phyloP scores from a whole-genome alignment of 1,140 invertebrate species.

The Drosophila kanapiae region DNA sequence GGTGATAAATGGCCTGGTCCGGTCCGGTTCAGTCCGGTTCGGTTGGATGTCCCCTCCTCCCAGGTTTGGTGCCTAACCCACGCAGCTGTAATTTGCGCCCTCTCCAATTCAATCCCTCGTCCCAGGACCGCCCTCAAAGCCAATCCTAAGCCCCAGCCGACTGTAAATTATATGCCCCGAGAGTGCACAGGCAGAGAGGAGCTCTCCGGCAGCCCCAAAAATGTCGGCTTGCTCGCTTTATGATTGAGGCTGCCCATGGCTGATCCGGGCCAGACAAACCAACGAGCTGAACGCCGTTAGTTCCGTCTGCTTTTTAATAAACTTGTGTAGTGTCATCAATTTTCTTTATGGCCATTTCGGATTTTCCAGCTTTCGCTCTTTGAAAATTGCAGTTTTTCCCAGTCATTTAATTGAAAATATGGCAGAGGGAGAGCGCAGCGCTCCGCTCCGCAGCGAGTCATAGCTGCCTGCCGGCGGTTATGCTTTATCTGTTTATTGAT shows the following conservation, averaged over 20 bases:
- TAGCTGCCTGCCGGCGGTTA: conserved; percentile 23
- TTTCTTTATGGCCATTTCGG: conserved; percentile 76
- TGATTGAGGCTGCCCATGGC: conserved; percentile 58
- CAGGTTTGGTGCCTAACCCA: not conserved
- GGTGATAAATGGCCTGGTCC: conserved; percentile 76
- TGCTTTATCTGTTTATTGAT: conserved; percentile 49
- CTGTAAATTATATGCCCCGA: conserved; percentile 73
- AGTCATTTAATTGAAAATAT: conserved; percentile 74
- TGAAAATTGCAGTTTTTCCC: conserved; percentile 64
- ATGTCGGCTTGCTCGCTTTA: conserved; percentile 62
- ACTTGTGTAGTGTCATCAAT: conserved; percentile 79
- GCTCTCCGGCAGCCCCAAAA: conserved; percentile 15
- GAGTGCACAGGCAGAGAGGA: conserved; percentile 45
- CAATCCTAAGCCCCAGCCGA: conserved; percentile 27
- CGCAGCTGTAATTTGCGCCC: conserved; percentile 73
- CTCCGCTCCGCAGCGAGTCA: conserved; percentile 1
- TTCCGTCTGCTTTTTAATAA: conserved; percentile 73
- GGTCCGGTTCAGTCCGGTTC: conserved; percentile 4
- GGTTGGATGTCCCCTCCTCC: not conserved
- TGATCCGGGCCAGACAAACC: conserved; percentile 15
- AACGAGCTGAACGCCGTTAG: conserved; percentile 9
- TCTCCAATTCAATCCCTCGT: conserved; percentile 26
- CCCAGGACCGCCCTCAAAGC: conserved; percentile 2
- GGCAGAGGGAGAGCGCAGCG: conserved; percentile 14
- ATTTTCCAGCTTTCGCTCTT: conserved; percentile 59